These are phyloP conservation scores for Falcunculus frontatus DNA, from an alignment of 2,113 vertebrate genomes.

Conservation along the genomic window DNA sequence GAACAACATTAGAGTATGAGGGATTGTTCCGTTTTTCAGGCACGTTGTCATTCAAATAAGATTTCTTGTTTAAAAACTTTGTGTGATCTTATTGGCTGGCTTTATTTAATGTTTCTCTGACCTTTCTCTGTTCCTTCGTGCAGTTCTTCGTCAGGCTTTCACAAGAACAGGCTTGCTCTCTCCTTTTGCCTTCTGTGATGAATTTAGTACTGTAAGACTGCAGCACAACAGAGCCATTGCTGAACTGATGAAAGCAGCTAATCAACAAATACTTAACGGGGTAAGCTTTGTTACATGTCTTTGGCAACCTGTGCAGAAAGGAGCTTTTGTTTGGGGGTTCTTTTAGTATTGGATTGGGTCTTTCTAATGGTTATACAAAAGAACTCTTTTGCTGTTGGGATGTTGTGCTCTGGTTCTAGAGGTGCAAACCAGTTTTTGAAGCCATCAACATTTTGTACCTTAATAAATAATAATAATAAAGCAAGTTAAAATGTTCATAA, in stretches of 20 bases:
- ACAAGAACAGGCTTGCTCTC: constrained; percentile 89
- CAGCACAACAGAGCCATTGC: constrained; percentile 92
- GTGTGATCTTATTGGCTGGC: not conserved
- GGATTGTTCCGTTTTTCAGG: not conserved
- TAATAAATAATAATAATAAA: not conserved
- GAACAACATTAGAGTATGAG: not conserved
- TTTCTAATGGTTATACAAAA: not conserved
- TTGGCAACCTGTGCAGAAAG: not conserved
- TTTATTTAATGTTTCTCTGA: not conserved
- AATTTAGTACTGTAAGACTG: constrained; percentile 90
- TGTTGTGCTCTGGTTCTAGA: not conserved
- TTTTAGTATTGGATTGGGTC: not conserved
- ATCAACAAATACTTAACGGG: constrained; percentile 65
- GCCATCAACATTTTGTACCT: not conserved
- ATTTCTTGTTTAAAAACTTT: not conserved
- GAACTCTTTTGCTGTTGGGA: not conserved
- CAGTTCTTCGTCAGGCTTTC: constrained; percentile 90
- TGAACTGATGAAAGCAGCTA: constrained; percentile 84
- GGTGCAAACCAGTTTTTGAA: not conserved
- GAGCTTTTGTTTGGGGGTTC: not conserved
- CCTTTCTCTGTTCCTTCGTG: not conserved
- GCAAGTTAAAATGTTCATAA: not conserved
- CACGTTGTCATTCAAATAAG: not conserved
- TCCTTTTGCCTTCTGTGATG: constrained; percentile 88
- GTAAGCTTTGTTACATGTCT: constrained; percentile 42